These are phyloP conservation scores for Cervus canadensis DNA, from an alignment of 2,113 vertebrate species.

Conservation along the genomic window DNA sequence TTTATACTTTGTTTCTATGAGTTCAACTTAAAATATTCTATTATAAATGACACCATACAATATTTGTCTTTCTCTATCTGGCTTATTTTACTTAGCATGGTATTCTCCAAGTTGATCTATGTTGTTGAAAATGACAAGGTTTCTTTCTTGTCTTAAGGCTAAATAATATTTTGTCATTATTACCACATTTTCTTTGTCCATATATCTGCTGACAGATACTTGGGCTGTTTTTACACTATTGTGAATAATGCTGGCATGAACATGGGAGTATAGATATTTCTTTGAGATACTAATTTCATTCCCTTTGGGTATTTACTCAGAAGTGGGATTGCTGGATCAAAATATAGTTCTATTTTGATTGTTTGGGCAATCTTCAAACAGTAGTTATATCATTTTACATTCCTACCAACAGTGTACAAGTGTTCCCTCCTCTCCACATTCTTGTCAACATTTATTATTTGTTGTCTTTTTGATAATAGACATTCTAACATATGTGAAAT, in stretches of 20 bases:
- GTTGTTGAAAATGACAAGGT: not conserved
- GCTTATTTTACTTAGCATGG: not conserved
- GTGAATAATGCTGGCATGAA: not conserved
- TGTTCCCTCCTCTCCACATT: not conserved
- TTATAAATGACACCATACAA: not conserved
- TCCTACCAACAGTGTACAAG: not conserved
- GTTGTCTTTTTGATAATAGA: not conserved
- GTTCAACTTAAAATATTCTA: not conserved
- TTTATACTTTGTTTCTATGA: not conserved
- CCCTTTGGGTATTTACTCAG: not conserved
- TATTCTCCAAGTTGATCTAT: not conserved
- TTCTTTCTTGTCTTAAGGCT: not conserved
- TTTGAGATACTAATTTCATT: not conserved
- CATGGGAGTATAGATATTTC: not conserved
- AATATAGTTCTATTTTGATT: not conserved
- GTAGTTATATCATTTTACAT: not conserved
- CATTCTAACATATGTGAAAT: not conserved
- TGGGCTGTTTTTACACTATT: not conserved
- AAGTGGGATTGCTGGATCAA: not conserved
- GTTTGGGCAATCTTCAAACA: not conserved
- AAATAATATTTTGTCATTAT: not conserved
- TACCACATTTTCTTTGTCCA: not conserved
- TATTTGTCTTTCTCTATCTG: not conserved
- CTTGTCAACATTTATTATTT: not conserved
- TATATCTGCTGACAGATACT: not conserved